Evolutionary conservation across 2,797 vertebrate genomes (phyloP).

Genomic region (Vultur gryphus): DNA sequence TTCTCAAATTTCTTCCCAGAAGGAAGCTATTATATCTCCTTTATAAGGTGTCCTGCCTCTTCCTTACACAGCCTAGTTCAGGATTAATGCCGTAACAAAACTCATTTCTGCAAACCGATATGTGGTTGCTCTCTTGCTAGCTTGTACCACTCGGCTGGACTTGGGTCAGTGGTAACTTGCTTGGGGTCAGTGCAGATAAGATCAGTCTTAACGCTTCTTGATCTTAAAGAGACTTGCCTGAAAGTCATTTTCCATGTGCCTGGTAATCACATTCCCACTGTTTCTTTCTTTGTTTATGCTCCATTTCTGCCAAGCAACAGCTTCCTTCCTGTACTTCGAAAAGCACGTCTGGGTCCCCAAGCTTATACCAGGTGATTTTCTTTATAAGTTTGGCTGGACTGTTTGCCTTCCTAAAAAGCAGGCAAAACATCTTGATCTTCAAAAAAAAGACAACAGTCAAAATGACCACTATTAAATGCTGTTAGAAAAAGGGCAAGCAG

Average conservation of each 20-base stretch:
- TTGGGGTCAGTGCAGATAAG: neutral
- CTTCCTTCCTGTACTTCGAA: neutral
- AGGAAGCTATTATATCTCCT: neutral
- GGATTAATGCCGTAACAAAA: neutral
- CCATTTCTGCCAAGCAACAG: constrained; percentile 5
- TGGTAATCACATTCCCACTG: neutral
- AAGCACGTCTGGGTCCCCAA: neutral
- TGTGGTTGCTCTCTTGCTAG: neutral
- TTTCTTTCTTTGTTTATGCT: constrained; percentile 16
- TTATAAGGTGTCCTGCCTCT: neutral
- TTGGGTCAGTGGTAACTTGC: neutral
- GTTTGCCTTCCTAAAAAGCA: neutral
- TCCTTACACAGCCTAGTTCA: neutral
- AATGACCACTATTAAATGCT: neutral
- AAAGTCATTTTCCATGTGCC: neutral
- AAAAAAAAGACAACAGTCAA: neutral
- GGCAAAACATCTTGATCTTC: neutral
- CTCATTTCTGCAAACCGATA: neutral
- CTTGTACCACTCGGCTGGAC: rapidly evolving
- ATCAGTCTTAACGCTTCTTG: neutral
- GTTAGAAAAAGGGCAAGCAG: neutral
- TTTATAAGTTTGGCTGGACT: neutral
- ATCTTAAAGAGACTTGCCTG: neutral
- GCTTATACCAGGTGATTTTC: neutral
- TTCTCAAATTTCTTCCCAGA: neutral